Evolutionary conservation across 1,140 invertebrate species (phyloP).

Genomic region (Drosophila littoralis): DNA sequence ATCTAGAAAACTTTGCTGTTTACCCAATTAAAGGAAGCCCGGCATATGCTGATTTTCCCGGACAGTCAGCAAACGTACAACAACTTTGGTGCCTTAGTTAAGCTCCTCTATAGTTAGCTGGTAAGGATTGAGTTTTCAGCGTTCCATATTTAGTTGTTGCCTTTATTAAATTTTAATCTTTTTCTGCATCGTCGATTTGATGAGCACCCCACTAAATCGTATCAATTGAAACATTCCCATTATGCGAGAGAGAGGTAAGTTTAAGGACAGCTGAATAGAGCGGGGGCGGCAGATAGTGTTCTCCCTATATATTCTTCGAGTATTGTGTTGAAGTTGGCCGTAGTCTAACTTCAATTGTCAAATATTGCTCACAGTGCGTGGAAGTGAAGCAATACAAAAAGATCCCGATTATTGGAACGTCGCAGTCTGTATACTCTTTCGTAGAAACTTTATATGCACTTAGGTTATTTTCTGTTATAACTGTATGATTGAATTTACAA

Average conservation of each 20-base stretch:
- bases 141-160: constrained; percentile 51
- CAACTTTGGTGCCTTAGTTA: constrained; percentile 12
- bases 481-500: constrained; percentile 2
- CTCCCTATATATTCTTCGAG: neutral
- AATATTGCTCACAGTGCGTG: neutral
- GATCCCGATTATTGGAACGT: neutral
- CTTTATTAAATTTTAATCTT: constrained; percentile 81
- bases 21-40: constrained; percentile 72
- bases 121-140: constrained; percentile 44
- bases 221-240: constrained; percentile 70
- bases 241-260: neutral
- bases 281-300: constrained; percentile 9
- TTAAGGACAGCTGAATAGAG: neutral
- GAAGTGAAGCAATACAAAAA: neutral
- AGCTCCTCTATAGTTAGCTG: constrained; percentile 39
- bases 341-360: constrained; percentile 8
- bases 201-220: constrained; percentile 63
- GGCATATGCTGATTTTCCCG: constrained; percentile 66
- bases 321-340: neutral
- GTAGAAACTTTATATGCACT: neutral
- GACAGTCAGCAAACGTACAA: constrained; percentile 13
- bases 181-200: constrained; percentile 68
- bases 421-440: constrained; percentile 2
- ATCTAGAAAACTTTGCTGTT: constrained; percentile 51
- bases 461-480: neutral